phyloP scores from a whole-genome alignment of 2,113 vertebrate genomes.

The Taxidea taxus region DNA sequence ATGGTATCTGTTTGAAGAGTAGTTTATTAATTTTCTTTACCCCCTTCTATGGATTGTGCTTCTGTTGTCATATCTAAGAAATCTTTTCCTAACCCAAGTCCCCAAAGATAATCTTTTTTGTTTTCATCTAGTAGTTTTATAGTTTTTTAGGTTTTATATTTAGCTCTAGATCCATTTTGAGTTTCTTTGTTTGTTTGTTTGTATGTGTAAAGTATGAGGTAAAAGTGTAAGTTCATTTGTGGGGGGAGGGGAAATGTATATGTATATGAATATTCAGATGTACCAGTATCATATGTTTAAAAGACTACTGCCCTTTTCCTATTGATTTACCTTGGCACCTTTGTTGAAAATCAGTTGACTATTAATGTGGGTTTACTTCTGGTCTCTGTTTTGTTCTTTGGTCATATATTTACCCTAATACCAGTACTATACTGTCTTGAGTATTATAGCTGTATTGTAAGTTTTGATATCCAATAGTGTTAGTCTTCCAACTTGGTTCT shows the following conservation, averaged over 20 bases:
- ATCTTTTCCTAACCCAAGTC: not conserved
- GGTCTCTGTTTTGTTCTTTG: not conserved
- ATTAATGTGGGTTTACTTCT: constrained; percentile 42
- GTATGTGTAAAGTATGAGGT: not conserved
- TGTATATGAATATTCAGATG: not conserved
- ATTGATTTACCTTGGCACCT: not conserved
- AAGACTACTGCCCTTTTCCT: not conserved
- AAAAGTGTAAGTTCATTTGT: not conserved
- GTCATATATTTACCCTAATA: not conserved
- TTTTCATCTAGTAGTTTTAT: constrained; percentile 11
- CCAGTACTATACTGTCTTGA: not conserved
- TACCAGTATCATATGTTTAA: not conserved
- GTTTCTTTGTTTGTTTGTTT: not conserved
- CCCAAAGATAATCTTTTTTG: constrained; percentile 21
- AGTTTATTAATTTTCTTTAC: not conserved
- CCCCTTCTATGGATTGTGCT: not conserved
- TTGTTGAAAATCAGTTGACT: constrained; percentile 20
- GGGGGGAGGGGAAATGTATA: not conserved
- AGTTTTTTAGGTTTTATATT: constrained; percentile 32
- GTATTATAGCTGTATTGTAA: not conserved
- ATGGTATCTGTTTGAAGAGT: not conserved
- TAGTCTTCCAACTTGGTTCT: not conserved
- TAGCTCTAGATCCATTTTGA: constrained; percentile 7
- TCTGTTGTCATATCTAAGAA: constrained; percentile 33
- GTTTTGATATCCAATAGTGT: not conserved